Evolutionary conservation across 2,797 vertebrate genomes (phyloP).

Genomic region (Paratrypauchen microcephalus): DNA sequence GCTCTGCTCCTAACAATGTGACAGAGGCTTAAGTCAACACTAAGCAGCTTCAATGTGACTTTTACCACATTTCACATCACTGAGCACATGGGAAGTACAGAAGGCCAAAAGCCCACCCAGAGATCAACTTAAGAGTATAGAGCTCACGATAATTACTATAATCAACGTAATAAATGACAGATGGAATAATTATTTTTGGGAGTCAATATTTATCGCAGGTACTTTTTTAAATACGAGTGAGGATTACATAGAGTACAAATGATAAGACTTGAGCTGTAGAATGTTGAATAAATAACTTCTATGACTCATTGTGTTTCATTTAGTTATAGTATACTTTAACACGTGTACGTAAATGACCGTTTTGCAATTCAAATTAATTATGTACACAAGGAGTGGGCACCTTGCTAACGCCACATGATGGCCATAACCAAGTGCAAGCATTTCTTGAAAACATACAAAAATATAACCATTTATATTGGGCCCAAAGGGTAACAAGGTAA

Average conservation of each 20-base stretch:
- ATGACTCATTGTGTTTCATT: too few species aligned
- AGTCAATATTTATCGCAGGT: too few species aligned
- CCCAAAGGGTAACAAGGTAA: neutral
- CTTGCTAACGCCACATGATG: neutral
- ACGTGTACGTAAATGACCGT: neutral
- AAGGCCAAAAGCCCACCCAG: neutral
- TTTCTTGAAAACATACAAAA: too few species aligned
- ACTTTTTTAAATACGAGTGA: too few species aligned
- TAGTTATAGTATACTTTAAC: neutral
- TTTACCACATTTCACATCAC: neutral
- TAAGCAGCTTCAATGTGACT: neutral
- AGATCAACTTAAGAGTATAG: neutral
- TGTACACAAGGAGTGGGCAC: neutral
- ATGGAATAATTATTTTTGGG: too few species aligned
- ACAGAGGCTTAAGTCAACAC: constrained; percentile 2
- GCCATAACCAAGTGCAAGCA: too few species aligned
- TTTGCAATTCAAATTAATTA: neutral
- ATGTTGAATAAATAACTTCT: too few species aligned
- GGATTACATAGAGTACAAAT: too few species aligned
- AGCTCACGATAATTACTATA: too few species aligned
- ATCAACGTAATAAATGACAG: too few species aligned
- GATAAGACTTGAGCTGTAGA: too few species aligned
- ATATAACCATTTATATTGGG: neutral
- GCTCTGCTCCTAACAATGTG: neutral
- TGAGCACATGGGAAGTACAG: neutral